phyloP scores from a whole-genome alignment of 1,140 invertebrate species.

The Diabrotica undecimpunctata region DNA sequence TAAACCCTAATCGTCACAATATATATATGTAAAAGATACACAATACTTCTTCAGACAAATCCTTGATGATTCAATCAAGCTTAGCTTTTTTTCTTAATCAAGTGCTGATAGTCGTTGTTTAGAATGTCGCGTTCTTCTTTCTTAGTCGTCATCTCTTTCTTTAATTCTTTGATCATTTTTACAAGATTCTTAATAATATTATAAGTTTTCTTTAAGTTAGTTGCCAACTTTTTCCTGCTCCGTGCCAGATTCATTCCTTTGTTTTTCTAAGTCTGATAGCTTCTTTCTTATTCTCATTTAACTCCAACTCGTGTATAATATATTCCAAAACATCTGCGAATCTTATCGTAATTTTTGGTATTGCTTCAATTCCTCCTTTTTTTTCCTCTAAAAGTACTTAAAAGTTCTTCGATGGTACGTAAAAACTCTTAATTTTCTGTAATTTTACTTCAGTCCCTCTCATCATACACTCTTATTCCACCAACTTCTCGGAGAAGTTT shows the following conservation, averaged over 20 bases:
- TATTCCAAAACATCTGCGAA: constrained; percentile 92
- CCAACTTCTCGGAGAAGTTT: constrained; percentile 95
- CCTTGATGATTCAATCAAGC: constrained; percentile 91
- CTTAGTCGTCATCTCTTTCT: constrained; percentile 78
- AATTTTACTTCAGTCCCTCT: constrained; percentile 97
- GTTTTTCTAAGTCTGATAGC: constrained; percentile 84
- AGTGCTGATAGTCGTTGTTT: constrained; percentile 87
- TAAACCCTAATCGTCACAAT: no score
- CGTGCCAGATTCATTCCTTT: constrained; percentile 83
- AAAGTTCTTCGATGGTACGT: constrained; percentile 93
- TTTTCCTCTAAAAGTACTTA: constrained; percentile 96
- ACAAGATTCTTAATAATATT: constrained; percentile 82
- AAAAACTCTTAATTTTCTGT: constrained; percentile 97
- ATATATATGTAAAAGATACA: no score
- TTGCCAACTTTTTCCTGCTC: constrained; percentile 84
- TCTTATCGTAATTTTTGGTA: constrained; percentile 99
- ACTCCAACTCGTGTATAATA: constrained; percentile 95
- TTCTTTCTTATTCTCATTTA: constrained; percentile 93
- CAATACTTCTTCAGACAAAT: constrained; percentile 87
- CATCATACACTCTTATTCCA: constrained; percentile 95
- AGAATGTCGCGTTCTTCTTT: constrained; percentile 93
- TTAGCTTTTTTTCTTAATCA: constrained; percentile 94
- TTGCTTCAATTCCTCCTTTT: constrained; percentile 98
- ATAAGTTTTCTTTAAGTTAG: constrained; percentile 81
- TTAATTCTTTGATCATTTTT: constrained; percentile 83